Evolutionary conservation across 2,113 vertebrate genomes (phyloP).

Genomic region (Festucalex cinctus): DNA sequence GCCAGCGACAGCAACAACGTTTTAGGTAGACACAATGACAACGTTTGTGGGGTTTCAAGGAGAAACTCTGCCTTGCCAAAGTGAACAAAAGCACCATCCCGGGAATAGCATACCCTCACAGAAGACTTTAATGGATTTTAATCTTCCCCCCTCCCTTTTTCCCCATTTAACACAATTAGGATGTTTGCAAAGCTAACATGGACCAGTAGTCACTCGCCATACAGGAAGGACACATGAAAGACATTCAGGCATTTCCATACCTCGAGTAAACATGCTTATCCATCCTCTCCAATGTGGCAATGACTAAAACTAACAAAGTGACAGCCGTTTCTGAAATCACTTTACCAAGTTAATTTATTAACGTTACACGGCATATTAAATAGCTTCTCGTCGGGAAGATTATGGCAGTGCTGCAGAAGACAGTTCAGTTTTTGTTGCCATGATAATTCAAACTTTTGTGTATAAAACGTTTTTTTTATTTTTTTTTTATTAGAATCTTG

Average conservation of each 20-base stretch:
- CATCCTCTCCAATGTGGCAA: constrained; percentile 43
- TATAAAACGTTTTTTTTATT: too few relatives aligned
- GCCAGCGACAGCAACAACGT: constrained; percentile 33
- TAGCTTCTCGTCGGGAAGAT: constrained; percentile 42
- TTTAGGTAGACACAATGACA: constrained; percentile 69
- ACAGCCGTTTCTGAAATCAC: constrained; percentile 50
- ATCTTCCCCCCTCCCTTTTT: constrained; percentile 68
- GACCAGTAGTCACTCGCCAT: constrained; percentile 53
- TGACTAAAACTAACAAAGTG: constrained; percentile 52
- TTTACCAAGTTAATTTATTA: constrained; percentile 54
- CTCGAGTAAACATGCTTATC: constrained; percentile 61
- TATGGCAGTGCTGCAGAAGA: constrained; percentile 15
- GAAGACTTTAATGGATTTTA: constrained; percentile 75
- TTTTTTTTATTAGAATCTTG: too few relatives aligned
- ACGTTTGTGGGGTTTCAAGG: constrained; percentile 71
- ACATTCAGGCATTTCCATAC: constrained; percentile 63
- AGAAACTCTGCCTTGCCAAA: constrained; percentile 72
- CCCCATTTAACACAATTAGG: constrained; percentile 77
- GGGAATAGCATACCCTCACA: constrained; percentile 67
- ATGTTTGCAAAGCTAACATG: constrained; percentile 76
- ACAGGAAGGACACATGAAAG: constrained; percentile 73
- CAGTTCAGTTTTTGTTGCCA: constrained; percentile 48
- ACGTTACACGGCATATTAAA: constrained; percentile 46
- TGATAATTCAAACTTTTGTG: constrained; percentile 63
- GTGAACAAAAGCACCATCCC: constrained; percentile 71